Percentiles rank a stretch among this genome's conserved stretches.
Evolutionary conservation across 2,113 vertebrate genomes (phyloP).

Genomic region (Erinaceus europaeus): DNA sequence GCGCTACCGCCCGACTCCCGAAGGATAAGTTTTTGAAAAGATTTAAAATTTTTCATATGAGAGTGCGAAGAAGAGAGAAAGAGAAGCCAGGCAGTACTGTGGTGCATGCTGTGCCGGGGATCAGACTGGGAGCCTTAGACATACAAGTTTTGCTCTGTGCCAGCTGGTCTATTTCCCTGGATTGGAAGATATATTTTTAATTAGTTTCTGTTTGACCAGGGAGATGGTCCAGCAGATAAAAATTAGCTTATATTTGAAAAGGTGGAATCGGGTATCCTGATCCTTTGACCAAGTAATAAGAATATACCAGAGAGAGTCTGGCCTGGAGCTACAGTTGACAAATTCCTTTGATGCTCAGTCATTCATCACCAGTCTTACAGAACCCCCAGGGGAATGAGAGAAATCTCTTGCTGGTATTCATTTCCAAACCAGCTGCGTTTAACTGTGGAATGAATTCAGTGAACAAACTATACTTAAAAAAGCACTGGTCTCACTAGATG

Average conservation of each 20-base stretch:
- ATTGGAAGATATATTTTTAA: too few relatives aligned
- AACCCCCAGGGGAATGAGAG: neutral
- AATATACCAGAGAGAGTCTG: neutral
- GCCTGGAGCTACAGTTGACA: neutral
- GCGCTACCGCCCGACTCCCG: too few relatives aligned
- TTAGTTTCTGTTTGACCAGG: too few relatives aligned
- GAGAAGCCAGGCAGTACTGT: too few relatives aligned
- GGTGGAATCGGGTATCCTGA: neutral
- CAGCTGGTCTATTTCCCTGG: too few relatives aligned
- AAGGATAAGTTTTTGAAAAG: too few relatives aligned
- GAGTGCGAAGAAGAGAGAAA: too few relatives aligned
- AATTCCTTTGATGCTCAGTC: constrained; percentile 35
- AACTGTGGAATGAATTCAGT: neutral
- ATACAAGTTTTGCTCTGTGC: too few relatives aligned
- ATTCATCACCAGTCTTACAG: constrained; percentile 1
- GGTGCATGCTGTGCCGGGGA: too few relatives aligned
- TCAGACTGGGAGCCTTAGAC: too few relatives aligned
- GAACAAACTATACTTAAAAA: neutral
- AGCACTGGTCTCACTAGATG: neutral
- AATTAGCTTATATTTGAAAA: constrained; percentile 3
- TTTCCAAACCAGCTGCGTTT: neutral
- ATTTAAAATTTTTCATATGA: too few relatives aligned
- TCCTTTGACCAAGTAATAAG: neutral
- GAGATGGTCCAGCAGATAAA: too few relatives aligned
- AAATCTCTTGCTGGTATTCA: neutral